phyloP scores from a whole-genome alignment of 1,140 invertebrate genomes.

The Pectinophora gossypiella region DNA sequence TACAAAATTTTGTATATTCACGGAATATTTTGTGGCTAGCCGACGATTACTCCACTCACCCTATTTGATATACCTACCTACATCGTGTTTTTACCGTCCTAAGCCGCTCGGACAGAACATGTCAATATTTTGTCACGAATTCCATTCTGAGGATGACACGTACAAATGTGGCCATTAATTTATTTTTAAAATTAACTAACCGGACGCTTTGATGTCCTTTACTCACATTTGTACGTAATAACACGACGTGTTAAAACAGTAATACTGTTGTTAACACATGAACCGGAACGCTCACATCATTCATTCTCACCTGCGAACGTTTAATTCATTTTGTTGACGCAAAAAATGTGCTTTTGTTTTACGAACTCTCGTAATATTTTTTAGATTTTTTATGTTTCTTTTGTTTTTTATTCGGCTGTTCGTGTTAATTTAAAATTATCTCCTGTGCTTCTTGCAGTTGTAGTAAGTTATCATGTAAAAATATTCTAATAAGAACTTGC shows the following conservation, averaged over 20 bases:
- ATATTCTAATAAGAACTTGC: no score
- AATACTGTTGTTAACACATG: conserved; percentile 33
- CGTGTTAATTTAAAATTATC: neutral
- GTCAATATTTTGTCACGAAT: conserved; percentile 74
- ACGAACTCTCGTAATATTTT: neutral
- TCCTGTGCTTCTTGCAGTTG: no score
- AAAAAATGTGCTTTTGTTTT: neutral
- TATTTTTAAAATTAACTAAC: conserved; percentile 64
- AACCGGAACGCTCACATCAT: conserved; percentile 16
- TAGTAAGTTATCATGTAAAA: no score
- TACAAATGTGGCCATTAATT: conserved; percentile 67
- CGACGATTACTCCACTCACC: neutral
- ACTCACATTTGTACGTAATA: conserved; percentile 9
- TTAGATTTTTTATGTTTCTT: neutral
- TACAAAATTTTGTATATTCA: no score
- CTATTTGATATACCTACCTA: conserved; percentile 51
- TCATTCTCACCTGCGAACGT: conserved; percentile 12
- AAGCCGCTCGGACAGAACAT: conserved; percentile 25
- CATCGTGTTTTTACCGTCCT: conserved; percentile 43
- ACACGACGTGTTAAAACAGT: conserved; percentile 46
- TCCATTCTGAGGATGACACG: conserved; percentile 48
- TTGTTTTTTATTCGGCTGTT: neutral
- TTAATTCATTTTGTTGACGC: neutral
- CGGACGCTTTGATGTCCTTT: conserved; percentile 54
- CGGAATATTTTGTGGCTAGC: no score